Percentiles rank a stretch among this genome's conserved stretches.
phyloP scores from a whole-genome alignment of 2,888 invertebrate genomes.

The Mesodorylaimus sp. region DNA sequence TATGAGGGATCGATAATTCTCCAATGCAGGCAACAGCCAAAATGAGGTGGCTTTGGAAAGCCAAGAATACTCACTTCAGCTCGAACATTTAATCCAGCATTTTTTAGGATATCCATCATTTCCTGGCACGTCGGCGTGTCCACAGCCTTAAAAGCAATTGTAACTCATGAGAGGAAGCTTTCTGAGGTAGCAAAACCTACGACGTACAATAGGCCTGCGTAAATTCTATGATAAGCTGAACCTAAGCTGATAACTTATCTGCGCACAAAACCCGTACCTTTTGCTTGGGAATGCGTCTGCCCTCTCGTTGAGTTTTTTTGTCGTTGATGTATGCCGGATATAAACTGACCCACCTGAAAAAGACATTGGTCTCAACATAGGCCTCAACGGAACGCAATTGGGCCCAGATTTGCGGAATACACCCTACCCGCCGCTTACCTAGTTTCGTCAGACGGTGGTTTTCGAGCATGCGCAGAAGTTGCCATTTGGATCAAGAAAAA shows the following conservation, averaged over 20 bases:
- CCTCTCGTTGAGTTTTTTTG: constrained; percentile 72
- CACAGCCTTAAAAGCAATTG: constrained; percentile 44
- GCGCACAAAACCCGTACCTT: constrained; percentile 34
- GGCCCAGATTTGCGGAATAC: no score
- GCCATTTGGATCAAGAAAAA: no score
- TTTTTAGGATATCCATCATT: constrained; percentile 71
- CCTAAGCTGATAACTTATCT: no score
- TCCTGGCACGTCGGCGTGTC: constrained; percentile 88
- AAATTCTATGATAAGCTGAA: no score
- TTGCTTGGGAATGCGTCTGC: constrained; percentile 60
- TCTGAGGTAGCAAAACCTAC: no score
- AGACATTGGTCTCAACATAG: constrained; percentile 10
- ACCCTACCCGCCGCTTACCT: neutral
- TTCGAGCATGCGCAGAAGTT: no score
- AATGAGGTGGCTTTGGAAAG: neutral
- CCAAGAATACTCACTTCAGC: constrained; percentile 44
- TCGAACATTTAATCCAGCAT: constrained; percentile 61
- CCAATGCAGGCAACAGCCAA: constrained; percentile 6
- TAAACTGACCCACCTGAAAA: constrained; percentile 72
- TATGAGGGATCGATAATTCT: neutral
- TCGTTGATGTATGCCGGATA: constrained; percentile 91
- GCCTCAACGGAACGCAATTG: no score
- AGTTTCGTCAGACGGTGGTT: constrained; percentile 3
- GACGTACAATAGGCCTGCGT: no score
- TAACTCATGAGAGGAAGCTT: neutral